phyloP scores from a whole-genome alignment of 2,888 invertebrate genomes.

The Rhimphoctona megacephalus region DNA sequence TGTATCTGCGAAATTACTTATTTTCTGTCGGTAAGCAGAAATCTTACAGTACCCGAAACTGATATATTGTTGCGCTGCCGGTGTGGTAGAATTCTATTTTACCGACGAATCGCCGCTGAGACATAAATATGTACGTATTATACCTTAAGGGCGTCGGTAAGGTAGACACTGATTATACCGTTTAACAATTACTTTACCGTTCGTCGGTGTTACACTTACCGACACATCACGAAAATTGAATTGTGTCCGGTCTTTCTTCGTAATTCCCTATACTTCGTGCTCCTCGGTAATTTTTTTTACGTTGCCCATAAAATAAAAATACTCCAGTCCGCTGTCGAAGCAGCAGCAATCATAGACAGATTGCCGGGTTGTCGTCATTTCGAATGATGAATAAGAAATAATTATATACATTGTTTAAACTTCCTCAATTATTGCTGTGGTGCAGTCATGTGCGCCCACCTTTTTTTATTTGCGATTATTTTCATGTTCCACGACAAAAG shows the following conservation, averaged over 20 bases:
- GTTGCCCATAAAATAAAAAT: not conserved
- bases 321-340: not conserved
- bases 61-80: no score
- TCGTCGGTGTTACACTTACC: no score
- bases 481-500: not conserved
- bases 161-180: no score
- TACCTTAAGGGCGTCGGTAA: no score
- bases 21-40: not conserved
- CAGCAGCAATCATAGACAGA: not conserved
- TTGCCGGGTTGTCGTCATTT: constrained; percentile 4
- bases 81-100: no score
- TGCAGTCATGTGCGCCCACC: not conserved
- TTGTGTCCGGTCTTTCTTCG: not conserved
- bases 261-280: not conserved
- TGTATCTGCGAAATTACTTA: not conserved
- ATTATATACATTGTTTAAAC: not conserved
- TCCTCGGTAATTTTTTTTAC: not conserved
- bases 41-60: no score
- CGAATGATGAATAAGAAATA: not conserved
- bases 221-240: not conserved
- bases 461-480: not conserved
- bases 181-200: no score
- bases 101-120: no score
- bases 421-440: not conserved
- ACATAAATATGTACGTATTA: no score